phyloP scores from a whole-genome alignment of 2,888 invertebrate species.

The Nomada fabriciana region DNA sequence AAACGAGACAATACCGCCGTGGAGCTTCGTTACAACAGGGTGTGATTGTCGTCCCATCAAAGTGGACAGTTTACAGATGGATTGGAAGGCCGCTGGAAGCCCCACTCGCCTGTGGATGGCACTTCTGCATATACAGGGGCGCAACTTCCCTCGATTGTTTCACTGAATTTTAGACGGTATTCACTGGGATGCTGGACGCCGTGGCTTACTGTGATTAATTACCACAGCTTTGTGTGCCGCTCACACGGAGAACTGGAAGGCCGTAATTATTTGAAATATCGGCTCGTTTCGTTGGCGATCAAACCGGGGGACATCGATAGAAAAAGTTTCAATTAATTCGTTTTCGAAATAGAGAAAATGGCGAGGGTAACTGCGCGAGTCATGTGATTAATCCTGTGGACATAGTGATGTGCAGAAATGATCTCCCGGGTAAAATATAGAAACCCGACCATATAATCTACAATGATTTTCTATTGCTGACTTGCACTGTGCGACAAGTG shows the following conservation, averaged over 20 bases:
- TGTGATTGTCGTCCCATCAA: constrained; percentile 83
- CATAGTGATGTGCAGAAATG: too few species aligned
- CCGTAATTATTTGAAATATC: constrained; percentile 55
- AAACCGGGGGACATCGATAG: constrained; percentile 19
- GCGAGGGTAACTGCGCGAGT: too few species aligned
- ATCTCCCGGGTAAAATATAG: too few species aligned
- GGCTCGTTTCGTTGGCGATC: constrained; percentile 16
- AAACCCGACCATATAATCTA: too few species aligned
- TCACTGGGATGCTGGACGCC: constrained; percentile 33
- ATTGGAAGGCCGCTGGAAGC: constrained; percentile 76
- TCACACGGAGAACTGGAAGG: not conserved
- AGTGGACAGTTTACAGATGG: constrained; percentile 84
- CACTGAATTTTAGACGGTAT: constrained; percentile 59
- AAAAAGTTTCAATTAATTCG: not conserved
- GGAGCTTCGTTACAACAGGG: constrained; percentile 80
- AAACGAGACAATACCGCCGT: constrained; percentile 79
- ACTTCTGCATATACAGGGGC: constrained; percentile 58
- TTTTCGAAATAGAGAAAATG: not conserved
- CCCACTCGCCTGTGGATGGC: constrained; percentile 56
- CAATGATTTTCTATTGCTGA: too few species aligned
- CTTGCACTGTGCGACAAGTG: too few species aligned
- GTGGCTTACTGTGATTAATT: constrained; percentile 53
- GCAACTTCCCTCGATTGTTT: constrained; percentile 56
- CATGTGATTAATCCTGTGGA: too few species aligned
- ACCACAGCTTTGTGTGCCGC: constrained; percentile 36